Evolutionary conservation across 1,140 invertebrate genomes (phyloP).

Genomic region (Atta texana): DNA sequence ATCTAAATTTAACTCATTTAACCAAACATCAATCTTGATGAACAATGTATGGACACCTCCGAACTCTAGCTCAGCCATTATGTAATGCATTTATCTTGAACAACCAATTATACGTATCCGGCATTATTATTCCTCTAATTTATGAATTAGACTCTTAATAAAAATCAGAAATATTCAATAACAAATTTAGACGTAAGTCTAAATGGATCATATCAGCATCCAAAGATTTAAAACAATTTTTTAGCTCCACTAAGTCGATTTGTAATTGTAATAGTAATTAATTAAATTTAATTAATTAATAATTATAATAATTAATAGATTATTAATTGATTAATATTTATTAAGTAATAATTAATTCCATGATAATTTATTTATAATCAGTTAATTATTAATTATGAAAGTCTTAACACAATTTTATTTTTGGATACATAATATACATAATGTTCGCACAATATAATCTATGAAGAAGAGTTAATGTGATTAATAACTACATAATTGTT

Average conservation of each 20-base stretch:
- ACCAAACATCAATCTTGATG: conserved; percentile 61
- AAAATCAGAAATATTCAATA: background rate
- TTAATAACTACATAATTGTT: background rate
- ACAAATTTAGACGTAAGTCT: background rate
- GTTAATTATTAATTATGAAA: background rate
- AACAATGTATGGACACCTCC: conserved; percentile 49
- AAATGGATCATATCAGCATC: background rate
- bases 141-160: background rate
- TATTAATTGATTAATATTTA: too few species aligned
- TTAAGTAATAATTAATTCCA: too few species aligned
- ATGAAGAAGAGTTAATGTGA: conserved; percentile 3
- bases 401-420: conserved; percentile 31
- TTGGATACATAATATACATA: conserved; percentile 4
- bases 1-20: conserved; percentile 71
- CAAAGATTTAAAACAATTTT: background rate
- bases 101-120: too few species aligned
- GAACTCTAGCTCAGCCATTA: conserved; percentile 23
- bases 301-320: background rate
- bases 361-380: background rate
- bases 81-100: conserved; percentile 21
- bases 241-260: background rate
- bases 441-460: background rate
- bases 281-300: background rate
- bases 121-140: background rate
- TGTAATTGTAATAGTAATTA: background rate